Conservation (phyloP, 1,140 invertebrate species). For the Aphelinus certus region DNA sequence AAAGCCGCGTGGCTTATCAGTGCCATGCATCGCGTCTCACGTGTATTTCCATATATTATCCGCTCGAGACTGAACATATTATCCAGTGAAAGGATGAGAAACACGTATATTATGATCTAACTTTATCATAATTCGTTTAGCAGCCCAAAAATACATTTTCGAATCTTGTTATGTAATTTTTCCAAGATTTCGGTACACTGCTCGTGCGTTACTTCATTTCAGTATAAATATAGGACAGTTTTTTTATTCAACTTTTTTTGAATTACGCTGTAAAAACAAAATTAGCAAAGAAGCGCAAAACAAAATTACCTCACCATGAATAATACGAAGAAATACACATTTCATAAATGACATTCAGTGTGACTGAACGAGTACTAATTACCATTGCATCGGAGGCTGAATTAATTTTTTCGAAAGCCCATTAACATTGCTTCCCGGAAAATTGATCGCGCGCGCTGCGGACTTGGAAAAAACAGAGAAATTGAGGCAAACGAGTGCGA, state of each 20-base stretch:
- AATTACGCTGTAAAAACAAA: no score
- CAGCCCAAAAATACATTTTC: slow-evolving; percentile 24
- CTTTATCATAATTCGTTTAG: slow-evolving; percentile 52
- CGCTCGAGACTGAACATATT: not conserved
- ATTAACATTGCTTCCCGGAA: not conserved
- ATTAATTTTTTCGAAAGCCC: slow-evolving; percentile 6
- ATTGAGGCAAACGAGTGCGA: not conserved
- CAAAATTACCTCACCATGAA: no score
- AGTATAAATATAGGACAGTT: no score
- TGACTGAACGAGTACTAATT: not conserved
- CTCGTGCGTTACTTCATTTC: no score
- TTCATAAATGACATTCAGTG: no score
- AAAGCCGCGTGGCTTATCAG: slow-evolving; percentile 39
- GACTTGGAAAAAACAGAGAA: not conserved
- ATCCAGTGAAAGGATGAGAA: slow-evolving; percentile 51
- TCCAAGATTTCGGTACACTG: not conserved
- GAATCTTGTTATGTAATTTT: slow-evolving; percentile 1
- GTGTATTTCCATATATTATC: not conserved
- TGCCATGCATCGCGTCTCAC: slow-evolving; percentile 9
- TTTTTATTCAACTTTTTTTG: no score
- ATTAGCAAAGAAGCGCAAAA: no score
- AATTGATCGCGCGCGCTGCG: not conserved
- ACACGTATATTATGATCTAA: slow-evolving; percentile 51
- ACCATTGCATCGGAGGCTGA: not conserved
- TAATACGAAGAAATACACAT: not conserved